A percentile compares a stretch with the other conserved stretches of the same genome.
These are phyloP conservation scores for Prunella fulvescens DNA, from an alignment of 2,113 vertebrate species.

Conservation along the genomic window DNA sequence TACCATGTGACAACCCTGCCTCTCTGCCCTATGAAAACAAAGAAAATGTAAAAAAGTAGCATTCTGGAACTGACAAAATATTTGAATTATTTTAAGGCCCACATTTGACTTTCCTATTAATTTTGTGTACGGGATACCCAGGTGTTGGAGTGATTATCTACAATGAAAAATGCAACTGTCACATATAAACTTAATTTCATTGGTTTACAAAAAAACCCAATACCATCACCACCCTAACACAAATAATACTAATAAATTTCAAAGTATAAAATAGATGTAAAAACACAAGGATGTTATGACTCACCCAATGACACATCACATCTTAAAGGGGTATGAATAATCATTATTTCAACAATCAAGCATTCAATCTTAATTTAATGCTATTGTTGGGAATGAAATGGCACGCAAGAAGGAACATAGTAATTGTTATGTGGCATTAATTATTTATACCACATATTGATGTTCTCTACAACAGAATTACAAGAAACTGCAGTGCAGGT, in stretches of 20 bases:
- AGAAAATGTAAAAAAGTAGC: background rate
- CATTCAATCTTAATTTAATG: background rate
- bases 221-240: background rate
- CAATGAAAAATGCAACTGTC: background rate
- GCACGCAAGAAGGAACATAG: background rate
- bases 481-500: background rate
- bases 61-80: background rate
- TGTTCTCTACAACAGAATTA: background rate
- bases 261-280: background rate
- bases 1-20: background rate
- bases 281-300: background rate
- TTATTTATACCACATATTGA: background rate
- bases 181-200: background rate
- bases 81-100: background rate
- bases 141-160: background rate
- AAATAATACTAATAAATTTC: background rate
- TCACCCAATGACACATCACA: background rate
- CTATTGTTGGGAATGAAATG: background rate
- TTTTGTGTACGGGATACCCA: background rate
- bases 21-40: background rate
- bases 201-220: background rate
- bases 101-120: background rate
- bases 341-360: background rate
- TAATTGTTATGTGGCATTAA: background rate
- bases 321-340: background rate